Evolutionary conservation across 2,888 invertebrate species (phyloP), one percentile per base, ranked within the genome.

Genomic region (Macroteleia sp.): DNA sequence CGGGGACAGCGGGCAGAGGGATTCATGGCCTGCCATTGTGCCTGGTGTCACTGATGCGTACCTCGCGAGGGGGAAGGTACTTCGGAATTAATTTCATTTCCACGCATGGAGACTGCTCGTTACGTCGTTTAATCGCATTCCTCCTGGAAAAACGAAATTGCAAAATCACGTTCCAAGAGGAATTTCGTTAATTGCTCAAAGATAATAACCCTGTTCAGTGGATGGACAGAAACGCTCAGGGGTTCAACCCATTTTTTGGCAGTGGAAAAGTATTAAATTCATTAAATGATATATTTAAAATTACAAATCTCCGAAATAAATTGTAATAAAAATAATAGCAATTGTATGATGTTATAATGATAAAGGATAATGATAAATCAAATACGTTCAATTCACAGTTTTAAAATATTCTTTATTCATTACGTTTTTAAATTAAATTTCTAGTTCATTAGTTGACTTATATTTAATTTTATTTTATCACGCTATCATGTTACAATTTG

Each of bases 41-140:
- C 80, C 69, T 81, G 79, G 74, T 85, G 86, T 82, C 86, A 83
- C 83, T 83, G 87, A 85, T 84, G 86, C 84, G 83, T 82, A 81
- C 85, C 74, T 77, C 76, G 59, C 61, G 69, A 61, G 59, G 79
- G 79, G 73, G 62, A 50, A 62, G 70, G 57, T 61, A 80, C 79
- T 80, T 82, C 56, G 81, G 84, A 84, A 86, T 88, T 88, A 87
- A 88, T 85, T 86, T 86, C 79, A 85, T 85, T 87, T 87, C 80
- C 83, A 82, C 82, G 86, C 84, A 81, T 81, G 82, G 70, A 67
- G 67, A 75, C 79, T 70, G 67, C 76, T 79, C 80, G 77, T 74
- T 76, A 76, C 76, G 66, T 73, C 66, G 59, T 69, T 77, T 77
- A 77, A 71, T 77, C 71, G 66, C 77, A 67, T 77, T 77, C 61